phyloP scores from a whole-genome alignment of 2,113 vertebrate genomes.

The Falco punctatus region DNA sequence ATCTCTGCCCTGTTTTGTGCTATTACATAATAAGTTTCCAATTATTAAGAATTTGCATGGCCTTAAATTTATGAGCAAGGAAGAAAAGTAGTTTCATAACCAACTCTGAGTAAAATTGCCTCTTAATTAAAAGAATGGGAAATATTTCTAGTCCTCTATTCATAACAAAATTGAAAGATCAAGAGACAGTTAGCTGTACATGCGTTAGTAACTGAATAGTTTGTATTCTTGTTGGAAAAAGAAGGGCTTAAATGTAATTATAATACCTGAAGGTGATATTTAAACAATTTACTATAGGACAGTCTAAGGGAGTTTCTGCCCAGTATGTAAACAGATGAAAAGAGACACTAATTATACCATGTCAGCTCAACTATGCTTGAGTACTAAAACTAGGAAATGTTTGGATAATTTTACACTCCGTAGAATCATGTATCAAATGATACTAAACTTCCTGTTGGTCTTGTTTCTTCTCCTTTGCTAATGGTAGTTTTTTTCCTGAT shows the following conservation, averaged over 20 bases:
- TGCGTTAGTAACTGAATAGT: neutral
- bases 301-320: neutral
- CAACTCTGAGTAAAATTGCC: neutral
- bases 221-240: neutral
- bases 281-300: neutral
- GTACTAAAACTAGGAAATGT: neutral
- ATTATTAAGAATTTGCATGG: neutral
- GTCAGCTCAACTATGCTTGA: neutral
- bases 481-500: neutral
- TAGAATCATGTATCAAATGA: neutral
- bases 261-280: neutral
- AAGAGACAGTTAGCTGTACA: neutral
- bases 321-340: neutral
- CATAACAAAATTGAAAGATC: neutral
- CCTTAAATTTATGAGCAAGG: neutral
- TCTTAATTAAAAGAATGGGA: neutral
- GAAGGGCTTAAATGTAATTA: neutral
- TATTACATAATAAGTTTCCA: neutral
- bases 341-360: neutral
- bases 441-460: neutral
- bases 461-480: neutral
- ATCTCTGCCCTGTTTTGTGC: neutral
- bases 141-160: neutral
- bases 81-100: neutral
- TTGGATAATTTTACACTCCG: neutral